phyloP scores from a whole-genome alignment of 2,797 vertebrate genomes.

The Clarias fuscus region DNA sequence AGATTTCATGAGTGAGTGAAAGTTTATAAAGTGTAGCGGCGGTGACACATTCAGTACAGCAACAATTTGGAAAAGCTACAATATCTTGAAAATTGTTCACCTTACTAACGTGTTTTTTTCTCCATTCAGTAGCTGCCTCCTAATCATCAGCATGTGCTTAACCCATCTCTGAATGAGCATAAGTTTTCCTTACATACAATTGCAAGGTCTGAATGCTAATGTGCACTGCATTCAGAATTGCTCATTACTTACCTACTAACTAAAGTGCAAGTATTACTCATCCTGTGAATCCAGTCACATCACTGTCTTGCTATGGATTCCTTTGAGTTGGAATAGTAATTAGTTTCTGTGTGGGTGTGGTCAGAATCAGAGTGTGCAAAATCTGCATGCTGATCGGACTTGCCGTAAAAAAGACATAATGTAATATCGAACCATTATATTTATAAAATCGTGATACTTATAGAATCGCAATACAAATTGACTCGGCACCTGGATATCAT shows the following conservation, averaged over 20 bases:
- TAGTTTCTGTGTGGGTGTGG: background rate
- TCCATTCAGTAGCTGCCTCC: background rate
- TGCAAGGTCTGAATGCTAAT: background rate
- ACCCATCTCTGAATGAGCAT: background rate
- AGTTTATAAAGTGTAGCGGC: background rate
- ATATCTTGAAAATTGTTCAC: background rate
- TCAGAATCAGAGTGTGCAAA: background rate
- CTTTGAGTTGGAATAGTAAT: background rate
- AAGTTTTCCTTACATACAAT: background rate
- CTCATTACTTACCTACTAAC: background rate
- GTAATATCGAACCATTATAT: too few species aligned
- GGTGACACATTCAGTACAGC: background rate
- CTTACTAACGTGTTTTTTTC: background rate
- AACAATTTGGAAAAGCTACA: background rate
- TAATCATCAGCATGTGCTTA: background rate
- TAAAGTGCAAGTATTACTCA: constrained; percentile 1
- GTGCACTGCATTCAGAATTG: background rate
- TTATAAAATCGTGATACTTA: too few species aligned
- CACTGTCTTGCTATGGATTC: background rate
- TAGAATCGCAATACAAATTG: too few species aligned
- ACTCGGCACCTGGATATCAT: too few species aligned
- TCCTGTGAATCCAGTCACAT: background rate
- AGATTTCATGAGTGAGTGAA: background rate
- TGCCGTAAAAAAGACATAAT: background rate
- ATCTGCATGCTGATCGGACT: background rate